Conservation (phyloP, 1,140 invertebrate genomes). For the Apolygus lucorum region DNA sequence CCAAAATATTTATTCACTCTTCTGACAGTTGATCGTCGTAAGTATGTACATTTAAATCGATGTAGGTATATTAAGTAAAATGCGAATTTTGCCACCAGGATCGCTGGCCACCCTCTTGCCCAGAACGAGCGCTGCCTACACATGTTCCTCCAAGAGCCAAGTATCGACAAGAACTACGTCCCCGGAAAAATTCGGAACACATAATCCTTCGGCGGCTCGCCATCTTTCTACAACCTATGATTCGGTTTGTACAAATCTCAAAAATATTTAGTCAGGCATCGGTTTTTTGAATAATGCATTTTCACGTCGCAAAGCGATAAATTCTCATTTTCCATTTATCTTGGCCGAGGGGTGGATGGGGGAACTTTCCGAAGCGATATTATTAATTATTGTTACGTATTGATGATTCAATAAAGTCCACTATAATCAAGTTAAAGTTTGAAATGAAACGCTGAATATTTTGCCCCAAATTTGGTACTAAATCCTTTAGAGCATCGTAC, state of each 20-base stretch:
- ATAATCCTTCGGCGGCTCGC: conserved; percentile 43
- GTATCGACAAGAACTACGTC: conserved; percentile 98
- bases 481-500: too few species aligned
- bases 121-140: conserved; percentile 99
- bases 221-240: neutral
- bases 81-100: conserved; percentile 59
- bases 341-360: too few species aligned
- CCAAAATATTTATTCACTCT: too few species aligned
- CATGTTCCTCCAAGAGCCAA: conserved; percentile 96
- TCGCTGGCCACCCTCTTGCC: conserved; percentile 98
- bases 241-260: neutral
- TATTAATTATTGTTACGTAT: neutral
- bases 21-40: too few species aligned
- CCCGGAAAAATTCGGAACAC: conserved; percentile 98
- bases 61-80: too few species aligned
- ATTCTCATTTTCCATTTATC: too few species aligned
- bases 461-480: neutral
- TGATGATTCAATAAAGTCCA: neutral
- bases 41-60: too few species aligned
- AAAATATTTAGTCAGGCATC: neutral
- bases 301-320: too few species aligned
- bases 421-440: neutral
- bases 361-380: neutral
- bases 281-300: too few species aligned
- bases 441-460: neutral